Evolutionary conservation across 1,140 invertebrate species (phyloP).

Genomic region (Dryas iulia): DNA sequence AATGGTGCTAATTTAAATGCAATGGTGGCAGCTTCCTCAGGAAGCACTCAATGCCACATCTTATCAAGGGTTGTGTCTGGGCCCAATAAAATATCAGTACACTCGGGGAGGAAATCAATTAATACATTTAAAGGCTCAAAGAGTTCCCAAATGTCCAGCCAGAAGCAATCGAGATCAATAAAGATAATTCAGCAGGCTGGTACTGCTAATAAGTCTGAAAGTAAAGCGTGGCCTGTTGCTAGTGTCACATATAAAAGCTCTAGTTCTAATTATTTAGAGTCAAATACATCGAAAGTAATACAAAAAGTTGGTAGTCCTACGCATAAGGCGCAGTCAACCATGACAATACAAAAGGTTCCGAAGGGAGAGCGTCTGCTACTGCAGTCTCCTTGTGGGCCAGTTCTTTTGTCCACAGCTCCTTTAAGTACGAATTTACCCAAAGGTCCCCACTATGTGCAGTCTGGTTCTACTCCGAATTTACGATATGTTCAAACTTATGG

Average conservation of each 20-base stretch:
- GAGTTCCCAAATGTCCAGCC: constrained; percentile 54
- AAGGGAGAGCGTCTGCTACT: constrained; percentile 70
- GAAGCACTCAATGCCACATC: constrained; percentile 72
- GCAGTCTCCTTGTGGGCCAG: constrained; percentile 70
- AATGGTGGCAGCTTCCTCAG: constrained; percentile 66
- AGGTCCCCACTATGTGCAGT: constrained; percentile 73
- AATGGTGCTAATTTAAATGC: constrained; percentile 77
- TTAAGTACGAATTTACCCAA: constrained; percentile 61
- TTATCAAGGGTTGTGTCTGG: constrained; percentile 71
- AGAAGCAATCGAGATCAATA: constrained; percentile 69
- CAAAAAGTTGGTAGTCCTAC: constrained; percentile 72
- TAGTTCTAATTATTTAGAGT: constrained; percentile 54
- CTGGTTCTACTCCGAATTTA: constrained; percentile 67
- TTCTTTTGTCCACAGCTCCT: constrained; percentile 67
- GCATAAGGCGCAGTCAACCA: constrained; percentile 48
- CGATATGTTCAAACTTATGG: constrained; percentile 75
- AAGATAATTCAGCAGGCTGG: constrained; percentile 75
- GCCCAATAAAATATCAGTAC: constrained; percentile 72
- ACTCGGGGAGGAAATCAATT: constrained; percentile 68
- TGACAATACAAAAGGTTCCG: constrained; percentile 58
- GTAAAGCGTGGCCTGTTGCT: constrained; percentile 63
- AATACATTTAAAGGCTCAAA: constrained; percentile 66
- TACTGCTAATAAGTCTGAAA: constrained; percentile 59
- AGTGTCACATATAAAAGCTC: constrained; percentile 65
- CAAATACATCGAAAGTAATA: constrained; percentile 66